phyloP scores from a whole-genome alignment of 2,113 vertebrate species.

The Hepsetus odoe region DNA sequence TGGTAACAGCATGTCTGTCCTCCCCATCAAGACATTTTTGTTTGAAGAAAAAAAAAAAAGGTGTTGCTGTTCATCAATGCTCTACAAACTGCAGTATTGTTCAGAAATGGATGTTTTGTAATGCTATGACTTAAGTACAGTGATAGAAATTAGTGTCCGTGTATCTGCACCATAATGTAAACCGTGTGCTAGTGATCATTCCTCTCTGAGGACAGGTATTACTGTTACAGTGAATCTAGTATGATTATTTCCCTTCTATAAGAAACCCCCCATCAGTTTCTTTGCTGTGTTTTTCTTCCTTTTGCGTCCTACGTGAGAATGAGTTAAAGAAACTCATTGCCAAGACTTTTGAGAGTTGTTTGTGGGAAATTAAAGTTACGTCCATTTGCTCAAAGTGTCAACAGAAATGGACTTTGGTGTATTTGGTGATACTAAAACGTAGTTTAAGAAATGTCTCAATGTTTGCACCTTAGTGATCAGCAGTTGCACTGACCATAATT shows the following conservation, averaged over 20 bases:
- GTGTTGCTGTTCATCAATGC: conserved; percentile 36
- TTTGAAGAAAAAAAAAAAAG: conserved; percentile 4
- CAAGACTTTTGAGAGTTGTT: not conserved
- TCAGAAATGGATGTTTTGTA: conserved; percentile 57
- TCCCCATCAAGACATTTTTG: conserved; percentile 10
- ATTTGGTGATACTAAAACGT: conserved; percentile 6
- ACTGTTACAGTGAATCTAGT: conserved; percentile 26
- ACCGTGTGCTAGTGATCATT: conserved; percentile 34
- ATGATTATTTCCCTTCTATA: conserved; percentile 26
- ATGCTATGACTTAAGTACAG: conserved; percentile 48
- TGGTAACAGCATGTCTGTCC: conserved; percentile 36
- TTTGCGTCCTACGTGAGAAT: not conserved
- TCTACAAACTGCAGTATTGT: conserved; percentile 45
- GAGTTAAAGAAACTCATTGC: not conserved
- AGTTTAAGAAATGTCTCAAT: not conserved
- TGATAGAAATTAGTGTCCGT: conserved; percentile 52
- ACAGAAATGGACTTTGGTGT: conserved; percentile 19
- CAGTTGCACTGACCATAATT: not conserved
- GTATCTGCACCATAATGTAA: conserved; percentile 42
- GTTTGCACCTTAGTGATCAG: conserved; percentile 26
- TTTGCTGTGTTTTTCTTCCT: no score
- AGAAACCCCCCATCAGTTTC: conserved; percentile 13
- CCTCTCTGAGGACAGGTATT: conserved; percentile 41
- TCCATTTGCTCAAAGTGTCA: not conserved
- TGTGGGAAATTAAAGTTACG: not conserved